Conservation (phyloP, 1,140 invertebrate species). For the Lutraria rhynchaena region DNA sequence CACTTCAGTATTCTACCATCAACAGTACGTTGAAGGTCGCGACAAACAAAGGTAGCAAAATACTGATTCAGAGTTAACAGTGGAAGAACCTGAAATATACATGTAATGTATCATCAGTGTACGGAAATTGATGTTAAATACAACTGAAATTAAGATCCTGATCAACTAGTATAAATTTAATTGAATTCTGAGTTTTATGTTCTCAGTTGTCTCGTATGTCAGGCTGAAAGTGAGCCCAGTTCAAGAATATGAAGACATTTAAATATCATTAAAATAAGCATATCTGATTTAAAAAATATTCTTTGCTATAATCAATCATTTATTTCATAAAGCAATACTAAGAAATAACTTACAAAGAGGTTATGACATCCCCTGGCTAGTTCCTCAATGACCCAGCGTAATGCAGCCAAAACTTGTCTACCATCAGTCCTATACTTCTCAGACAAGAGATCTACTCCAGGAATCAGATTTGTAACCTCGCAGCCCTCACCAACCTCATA, state of each 20-base stretch:
- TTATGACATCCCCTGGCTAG: constrained; percentile 78
- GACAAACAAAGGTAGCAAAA: constrained; percentile 79
- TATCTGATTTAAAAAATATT: too few relatives aligned
- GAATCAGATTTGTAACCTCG: constrained; percentile 79
- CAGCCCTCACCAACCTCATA: constrained; percentile 80
- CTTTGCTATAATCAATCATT: too few relatives aligned
- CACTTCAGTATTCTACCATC: constrained; percentile 79
- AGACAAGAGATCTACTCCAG: constrained; percentile 80
- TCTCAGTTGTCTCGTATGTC: too few relatives aligned
- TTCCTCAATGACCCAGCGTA: constrained; percentile 80
- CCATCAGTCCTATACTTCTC: constrained; percentile 80
- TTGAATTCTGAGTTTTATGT: too few relatives aligned
- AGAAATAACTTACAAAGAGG: constrained; percentile 77
- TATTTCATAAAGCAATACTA: background rate
- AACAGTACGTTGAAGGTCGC: constrained; percentile 80
- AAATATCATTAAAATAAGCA: too few relatives aligned
- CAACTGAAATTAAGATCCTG: too few relatives aligned
- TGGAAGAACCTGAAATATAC: constrained; percentile 81
- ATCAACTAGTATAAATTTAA: too few relatives aligned
- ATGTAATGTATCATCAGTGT: too few relatives aligned
- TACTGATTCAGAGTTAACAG: constrained; percentile 79
- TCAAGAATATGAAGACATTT: too few relatives aligned
- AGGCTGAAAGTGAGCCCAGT: too few relatives aligned
- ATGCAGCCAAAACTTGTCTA: constrained; percentile 74
- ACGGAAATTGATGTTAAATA: too few relatives aligned